Percentiles rank a stretch among this genome's conserved stretches.
These are phyloP conservation scores for Nesogale talazaci DNA, from an alignment of 2,113 vertebrate species.

Conservation along the genomic window DNA sequence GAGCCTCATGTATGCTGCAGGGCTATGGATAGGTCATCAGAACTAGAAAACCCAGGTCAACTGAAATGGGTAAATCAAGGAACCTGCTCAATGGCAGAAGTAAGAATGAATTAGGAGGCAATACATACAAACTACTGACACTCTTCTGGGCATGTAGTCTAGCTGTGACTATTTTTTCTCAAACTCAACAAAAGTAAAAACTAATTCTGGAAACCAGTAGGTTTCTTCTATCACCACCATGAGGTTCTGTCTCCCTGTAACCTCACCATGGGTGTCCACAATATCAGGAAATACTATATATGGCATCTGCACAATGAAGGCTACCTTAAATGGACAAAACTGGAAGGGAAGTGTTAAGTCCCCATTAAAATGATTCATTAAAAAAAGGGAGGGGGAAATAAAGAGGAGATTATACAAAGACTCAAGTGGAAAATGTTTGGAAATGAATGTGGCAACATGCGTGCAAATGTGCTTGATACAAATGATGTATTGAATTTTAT, in stretches of 20 bases:
- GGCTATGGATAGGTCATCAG: background rate
- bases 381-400: too few species aligned
- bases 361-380: too few species aligned
- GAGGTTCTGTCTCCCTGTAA: background rate
- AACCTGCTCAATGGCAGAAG: background rate
- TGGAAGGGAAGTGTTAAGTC: too few species aligned
- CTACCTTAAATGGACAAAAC: background rate
- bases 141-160: too few species aligned
- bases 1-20: background rate
- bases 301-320: background rate
- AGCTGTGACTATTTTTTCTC: background rate
- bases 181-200: background rate
- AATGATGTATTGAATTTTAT: too few species aligned
- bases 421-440: too few species aligned
- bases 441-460: too few species aligned
- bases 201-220: fast-evolving
- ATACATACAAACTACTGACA: background rate
- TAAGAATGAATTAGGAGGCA: background rate
- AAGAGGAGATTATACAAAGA: too few species aligned
- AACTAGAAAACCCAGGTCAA: background rate
- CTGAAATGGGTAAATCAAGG: background rate
- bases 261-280: background rate
- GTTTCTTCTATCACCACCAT: background rate
- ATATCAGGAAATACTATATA: too few species aligned
- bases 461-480: too few species aligned